phyloP scores from a whole-genome alignment of 2,113 vertebrate species.

The Actinemys pallida region DNA sequence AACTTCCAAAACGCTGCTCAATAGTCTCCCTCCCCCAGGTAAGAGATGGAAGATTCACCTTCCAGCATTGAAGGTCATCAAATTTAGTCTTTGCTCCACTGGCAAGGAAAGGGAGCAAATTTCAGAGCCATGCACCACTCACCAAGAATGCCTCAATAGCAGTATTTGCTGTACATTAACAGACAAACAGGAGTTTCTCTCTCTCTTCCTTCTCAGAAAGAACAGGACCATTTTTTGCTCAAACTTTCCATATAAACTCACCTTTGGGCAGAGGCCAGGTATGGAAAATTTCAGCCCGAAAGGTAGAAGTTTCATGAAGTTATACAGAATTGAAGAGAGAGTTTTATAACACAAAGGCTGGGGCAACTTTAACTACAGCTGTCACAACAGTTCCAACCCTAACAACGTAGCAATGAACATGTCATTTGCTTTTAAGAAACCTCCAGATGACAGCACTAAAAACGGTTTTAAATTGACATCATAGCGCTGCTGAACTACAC shows the following conservation, averaged over 20 bases:
- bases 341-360: not conserved
- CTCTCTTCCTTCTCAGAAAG: not conserved
- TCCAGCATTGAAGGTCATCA: not conserved
- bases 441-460: not conserved
- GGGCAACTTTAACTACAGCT: not conserved
- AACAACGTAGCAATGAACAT: not conserved
- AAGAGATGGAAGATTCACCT: not conserved
- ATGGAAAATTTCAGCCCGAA: not conserved
- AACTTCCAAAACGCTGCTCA: not conserved
- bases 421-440: not conserved
- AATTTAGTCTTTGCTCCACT: not conserved
- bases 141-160: not conserved
- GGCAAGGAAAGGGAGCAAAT: not conserved
- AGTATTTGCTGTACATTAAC: not conserved
- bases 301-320: not conserved
- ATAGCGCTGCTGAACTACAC: not conserved
- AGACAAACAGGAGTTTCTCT: not conserved
- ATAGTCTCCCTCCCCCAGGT: not conserved
- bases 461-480: not conserved
- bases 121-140: not conserved
- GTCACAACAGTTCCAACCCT: not conserved
- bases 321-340: not conserved
- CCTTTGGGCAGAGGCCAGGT: not conserved
- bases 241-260: not conserved
- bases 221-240: not conserved